Base-by-base conservation (phyloP, 2,888 invertebrate genomes). In the Yponomeuta plumbellus region DNA sequence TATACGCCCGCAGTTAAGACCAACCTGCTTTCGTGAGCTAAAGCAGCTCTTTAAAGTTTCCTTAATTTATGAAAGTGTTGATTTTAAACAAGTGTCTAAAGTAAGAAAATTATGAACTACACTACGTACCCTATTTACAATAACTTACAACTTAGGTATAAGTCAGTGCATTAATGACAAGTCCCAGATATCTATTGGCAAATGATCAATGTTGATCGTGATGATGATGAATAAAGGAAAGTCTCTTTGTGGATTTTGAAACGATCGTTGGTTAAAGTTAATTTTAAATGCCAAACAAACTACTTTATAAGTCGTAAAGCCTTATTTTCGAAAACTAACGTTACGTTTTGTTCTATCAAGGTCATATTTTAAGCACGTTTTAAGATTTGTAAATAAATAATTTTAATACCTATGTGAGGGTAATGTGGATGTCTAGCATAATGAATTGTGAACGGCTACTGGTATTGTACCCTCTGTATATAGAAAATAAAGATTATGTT, bases 1-100 rank as follows among this genome's bases (percentile, higher is more conserved):
- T 34, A 34, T 10, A 34, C 34, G 8, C 26, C 2, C 56, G n/a
- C n/a, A n/a, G n/a, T n/a, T n/a, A 90, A 88, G 1, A 84, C 88
- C 58, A 85, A 84, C 77, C 87, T 80, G 34, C 87, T 89, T 69
- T 83, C 84, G 56, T 66, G 63, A 44, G 52, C 62, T 34, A 85
- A 84, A 82, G 72, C 40, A 40, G 22, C 21, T 2, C 11, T 20
- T 5, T 34, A 34, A 34, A 34, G 34, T 34, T n/a, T 34, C 34
- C 8, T 6, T 34, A 34, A 34, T 34, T 34, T 5, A 34, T 6
- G 5, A 8, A 34, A 34, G 8, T 34, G 8, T 34, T 34, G 34
- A 34, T 34, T 34, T 34, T 8, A 34, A 34, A 34, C 1, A 10
- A 34, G 34, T 3, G 34, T 34, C 6, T 52, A 52, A 17, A 52